These are phyloP conservation scores for Bombus cullumanus DNA, from an alignment of 1,140 invertebrate species.

Conservation along the genomic window DNA sequence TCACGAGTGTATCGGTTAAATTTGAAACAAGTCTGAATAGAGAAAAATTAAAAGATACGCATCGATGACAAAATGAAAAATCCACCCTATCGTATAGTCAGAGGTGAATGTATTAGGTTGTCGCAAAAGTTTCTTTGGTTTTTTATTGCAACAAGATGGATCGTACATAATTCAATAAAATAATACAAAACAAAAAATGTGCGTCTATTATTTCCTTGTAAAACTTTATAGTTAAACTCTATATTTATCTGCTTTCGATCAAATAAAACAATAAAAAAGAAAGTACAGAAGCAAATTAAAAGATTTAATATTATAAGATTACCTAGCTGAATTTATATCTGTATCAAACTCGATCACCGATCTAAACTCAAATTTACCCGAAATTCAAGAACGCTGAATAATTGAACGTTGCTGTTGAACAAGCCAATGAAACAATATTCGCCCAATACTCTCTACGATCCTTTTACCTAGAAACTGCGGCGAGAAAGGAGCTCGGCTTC, in stretches of 20 bases:
- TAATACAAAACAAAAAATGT: too few relatives aligned
- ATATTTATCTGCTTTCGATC: neutral
- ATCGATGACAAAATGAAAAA: neutral
- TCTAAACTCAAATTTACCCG: neutral
- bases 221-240: too few relatives aligned
- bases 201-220: too few relatives aligned
- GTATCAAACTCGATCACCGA: neutral
- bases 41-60: too few relatives aligned
- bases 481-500: neutral
- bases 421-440: neutral
- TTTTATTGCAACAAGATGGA: too few relatives aligned
- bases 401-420: neutral
- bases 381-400: neutral
- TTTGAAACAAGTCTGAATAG: too few relatives aligned
- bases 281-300: neutral
- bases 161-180: too few relatives aligned
- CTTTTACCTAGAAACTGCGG: neutral
- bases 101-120: neutral
- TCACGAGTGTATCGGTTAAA: too few relatives aligned
- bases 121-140: too few relatives aligned
- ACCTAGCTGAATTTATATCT: neutral
- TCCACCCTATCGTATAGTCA: neutral
- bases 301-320: neutral
- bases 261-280: too few relatives aligned
- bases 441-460: neutral